Evolutionary conservation across 2,888 invertebrate species (phyloP), one percentile per base, ranked within the genome.

Genomic region (Drosophila hawaiiensis): DNA sequence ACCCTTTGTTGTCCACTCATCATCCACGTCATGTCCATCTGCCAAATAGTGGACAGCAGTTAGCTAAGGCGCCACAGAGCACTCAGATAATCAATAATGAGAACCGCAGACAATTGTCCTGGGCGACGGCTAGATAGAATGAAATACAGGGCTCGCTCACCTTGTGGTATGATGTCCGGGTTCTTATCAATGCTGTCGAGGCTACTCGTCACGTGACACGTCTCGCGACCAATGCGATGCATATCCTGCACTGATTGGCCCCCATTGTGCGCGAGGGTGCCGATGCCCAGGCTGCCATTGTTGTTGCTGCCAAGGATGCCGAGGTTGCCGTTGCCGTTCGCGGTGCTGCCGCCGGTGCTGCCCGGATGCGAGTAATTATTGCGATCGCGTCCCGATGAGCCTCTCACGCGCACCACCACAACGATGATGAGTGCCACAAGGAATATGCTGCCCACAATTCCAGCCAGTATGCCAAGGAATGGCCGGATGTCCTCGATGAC

Each of bases 401-500:
- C 94, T 75, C 94, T 93, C 87, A 94, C 93, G 64, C 94, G 93
- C 82, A 95, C 94, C 84, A 94, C 94, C 58, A 95, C 92, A 62
- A 94, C 94, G 83, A 94, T 94, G 81, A 93, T 92, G 78, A 94
- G 92, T 25, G 94, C 94, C 70, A 94, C 94, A 71, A 95, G 90
- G 63, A 95, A 93, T 69, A 95, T 93, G 62, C 94, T 94, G 68
- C 94, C 94, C 65, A 94, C 94, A 79, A 94, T 93, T 63, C 94
- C 94, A 58, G 94, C 93, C 80, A 95, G 91, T 47, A 94, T 94
- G 59, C 94, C 94, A 64, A 95, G 91, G 83, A 95, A 94, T 65
- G 94, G 94, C 78, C 94, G 94, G 89, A 95, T 94, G 83, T 94
- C 94, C 85, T 94, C 94, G 75, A 94, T 94, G 69, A 93, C 93